A percentile compares a stretch with the other conserved stretches of the same genome.
Evolutionary conservation across 2,113 vertebrate species (phyloP).

Genomic region (Fregata magnificens): DNA sequence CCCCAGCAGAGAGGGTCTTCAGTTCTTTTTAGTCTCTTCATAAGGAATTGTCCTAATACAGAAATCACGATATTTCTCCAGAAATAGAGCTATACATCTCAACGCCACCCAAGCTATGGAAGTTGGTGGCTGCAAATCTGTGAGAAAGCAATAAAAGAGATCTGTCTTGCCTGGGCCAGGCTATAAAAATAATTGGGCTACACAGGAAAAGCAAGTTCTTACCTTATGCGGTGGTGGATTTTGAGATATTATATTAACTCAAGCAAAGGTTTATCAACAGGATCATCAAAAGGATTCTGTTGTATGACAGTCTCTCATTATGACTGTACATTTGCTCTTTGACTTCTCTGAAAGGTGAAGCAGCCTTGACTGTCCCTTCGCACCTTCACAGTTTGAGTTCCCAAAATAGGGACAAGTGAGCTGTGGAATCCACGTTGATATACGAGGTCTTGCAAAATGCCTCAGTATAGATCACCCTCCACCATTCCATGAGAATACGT

Average conservation of each 20-base stretch:
- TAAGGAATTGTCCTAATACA: background rate
- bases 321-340: background rate
- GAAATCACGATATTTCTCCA: background rate
- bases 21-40: background rate
- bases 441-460: background rate
- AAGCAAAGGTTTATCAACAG: background rate
- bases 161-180: background rate
- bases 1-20: background rate
- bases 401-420: background rate
- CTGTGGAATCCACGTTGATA: background rate
- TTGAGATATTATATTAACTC: background rate
- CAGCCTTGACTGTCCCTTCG: background rate
- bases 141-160: background rate
- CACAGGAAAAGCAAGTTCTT: background rate
- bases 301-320: background rate
- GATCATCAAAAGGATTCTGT: background rate
- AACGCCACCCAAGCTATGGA: background rate
- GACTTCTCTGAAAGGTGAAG: background rate
- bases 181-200: background rate
- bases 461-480: background rate
- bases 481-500: rapidly evolving
- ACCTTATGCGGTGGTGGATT: background rate
- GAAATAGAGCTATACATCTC: background rate
- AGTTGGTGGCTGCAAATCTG: background rate
- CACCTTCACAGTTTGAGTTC: background rate